Percentiles rank a stretch among this genome's conserved stretches.
These are phyloP conservation scores for Labeo calbasu DNA, from an alignment of 2,797 vertebrate species.

Conservation along the genomic window DNA sequence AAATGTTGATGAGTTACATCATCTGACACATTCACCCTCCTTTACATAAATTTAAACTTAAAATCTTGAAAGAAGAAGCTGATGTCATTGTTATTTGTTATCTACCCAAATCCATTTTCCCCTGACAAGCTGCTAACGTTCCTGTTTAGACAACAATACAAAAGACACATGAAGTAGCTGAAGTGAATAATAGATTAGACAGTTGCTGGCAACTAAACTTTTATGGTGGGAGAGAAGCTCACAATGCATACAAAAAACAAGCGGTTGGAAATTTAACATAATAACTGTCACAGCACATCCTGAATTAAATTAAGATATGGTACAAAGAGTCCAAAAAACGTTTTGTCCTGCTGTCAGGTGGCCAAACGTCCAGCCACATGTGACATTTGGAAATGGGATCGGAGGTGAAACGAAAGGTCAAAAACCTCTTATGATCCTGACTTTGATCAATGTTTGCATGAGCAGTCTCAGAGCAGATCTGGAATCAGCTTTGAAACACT, in stretches of 20 bases:
- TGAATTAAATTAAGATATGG: background rate
- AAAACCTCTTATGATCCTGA: conserved; percentile 26
- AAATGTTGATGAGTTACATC: background rate
- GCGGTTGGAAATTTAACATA: background rate
- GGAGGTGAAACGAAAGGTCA: conserved; percentile 37
- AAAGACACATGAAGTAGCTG: background rate
- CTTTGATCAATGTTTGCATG: conserved; percentile 45
- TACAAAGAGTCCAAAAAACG: conserved; percentile 5
- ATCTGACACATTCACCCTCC: background rate
- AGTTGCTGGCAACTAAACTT: conserved; percentile 4
- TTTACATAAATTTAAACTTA: background rate
- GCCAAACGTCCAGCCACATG: conserved; percentile 10
- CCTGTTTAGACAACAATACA: conserved; percentile 7
- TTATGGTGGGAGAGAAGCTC: background rate
- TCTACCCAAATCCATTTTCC: background rate
- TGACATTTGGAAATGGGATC: conserved; percentile 25
- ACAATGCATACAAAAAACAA: background rate
- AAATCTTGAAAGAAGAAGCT: conserved; percentile 7
- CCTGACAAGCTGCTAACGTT: background rate
- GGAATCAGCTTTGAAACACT: background rate
- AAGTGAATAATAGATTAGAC: conserved; percentile 20
- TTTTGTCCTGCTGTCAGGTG: conserved; percentile 14
- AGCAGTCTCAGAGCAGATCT: background rate
- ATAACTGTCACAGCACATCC: background rate
- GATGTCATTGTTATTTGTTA: background rate